Evolutionary conservation across 2,113 vertebrate species (phyloP), one percentile per base, ranked within the genome.

Genomic region (Myiopsitta monachus): DNA sequence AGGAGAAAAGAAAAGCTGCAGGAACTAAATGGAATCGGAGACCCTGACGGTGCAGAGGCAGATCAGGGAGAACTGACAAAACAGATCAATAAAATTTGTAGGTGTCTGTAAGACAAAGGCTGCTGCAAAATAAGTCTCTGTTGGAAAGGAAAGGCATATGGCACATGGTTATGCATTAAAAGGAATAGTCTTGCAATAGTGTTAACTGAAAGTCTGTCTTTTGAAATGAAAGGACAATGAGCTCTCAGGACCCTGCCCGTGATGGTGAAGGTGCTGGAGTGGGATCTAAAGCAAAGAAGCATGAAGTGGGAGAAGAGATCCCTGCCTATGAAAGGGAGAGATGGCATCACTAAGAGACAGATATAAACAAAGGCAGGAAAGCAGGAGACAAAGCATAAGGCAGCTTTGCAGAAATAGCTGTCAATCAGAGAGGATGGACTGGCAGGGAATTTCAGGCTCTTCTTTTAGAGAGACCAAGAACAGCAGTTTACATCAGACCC

Each of bases 381-480:
- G 70, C 66, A 87, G 90, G 54, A 95, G 88, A 88, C 59, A 78
- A 95, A 94, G 90, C 86, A 90, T 82, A 89, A 93, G 82, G 79
- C 91, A 95, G 84, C 67, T 91, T 41, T 88, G 73, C 63, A 46
- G 91, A 95, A 93, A 92, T 44, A 95, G 81, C 74, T 93, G 78
- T 72, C 94, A 92, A 61, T 66, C 91, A 81, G 79, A 77, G 82
- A 69, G 1, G 41, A 78, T 26, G 79, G 79, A 69, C 73, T 76
- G 89, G 18, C 66, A 68, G 47, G 46, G n/a, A 74, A 21, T 78
- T 88, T 72, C 43, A n/a, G 49, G 38, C 52, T 79, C 49, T 87
- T 57, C 26, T 43, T 92, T 63, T 17, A 46, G 33, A 64, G 28
- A 82, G 43, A 61, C 33, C n/a, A 46, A 88, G 43, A 90, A 39